phyloP scores from a whole-genome alignment of 2,797 vertebrate genomes.

The Mustela erminea region DNA sequence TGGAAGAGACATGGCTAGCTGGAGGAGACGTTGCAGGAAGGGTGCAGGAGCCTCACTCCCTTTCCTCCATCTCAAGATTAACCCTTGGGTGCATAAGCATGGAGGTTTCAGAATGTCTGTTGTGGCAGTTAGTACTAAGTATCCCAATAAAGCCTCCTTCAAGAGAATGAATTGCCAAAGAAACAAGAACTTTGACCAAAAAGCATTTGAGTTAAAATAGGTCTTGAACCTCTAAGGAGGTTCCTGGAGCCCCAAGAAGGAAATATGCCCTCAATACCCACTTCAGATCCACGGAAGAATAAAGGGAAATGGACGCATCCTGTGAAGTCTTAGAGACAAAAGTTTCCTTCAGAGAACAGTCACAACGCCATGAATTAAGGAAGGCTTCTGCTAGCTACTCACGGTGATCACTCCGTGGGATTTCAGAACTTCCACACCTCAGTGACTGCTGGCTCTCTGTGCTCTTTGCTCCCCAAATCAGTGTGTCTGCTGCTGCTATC shows the following conservation, averaged over 20 bases:
- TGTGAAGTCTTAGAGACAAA: not conserved
- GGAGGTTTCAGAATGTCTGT: slow-evolving; percentile 31
- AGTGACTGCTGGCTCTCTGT: not conserved
- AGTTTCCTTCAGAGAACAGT: not conserved
- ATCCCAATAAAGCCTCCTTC: not conserved
- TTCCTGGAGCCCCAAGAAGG: not conserved
- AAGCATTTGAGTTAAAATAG: not conserved
- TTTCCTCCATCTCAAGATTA: not conserved
- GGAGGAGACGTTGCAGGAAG: not conserved
- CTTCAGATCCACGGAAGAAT: not conserved
- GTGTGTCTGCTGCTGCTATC: not conserved
- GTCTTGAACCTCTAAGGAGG: not conserved
- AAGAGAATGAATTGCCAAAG: not conserved
- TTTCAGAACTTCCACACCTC: not conserved
- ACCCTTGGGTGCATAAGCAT: not conserved
- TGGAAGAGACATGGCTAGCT: not conserved
- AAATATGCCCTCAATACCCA: not conserved
- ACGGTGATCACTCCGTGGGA: fast-evolving
- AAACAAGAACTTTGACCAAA: not conserved
- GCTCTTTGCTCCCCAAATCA: not conserved
- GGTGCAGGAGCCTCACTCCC: not conserved
- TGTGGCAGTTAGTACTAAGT: slow-evolving; percentile 16
- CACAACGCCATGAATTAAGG: not conserved
- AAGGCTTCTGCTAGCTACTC: not conserved
- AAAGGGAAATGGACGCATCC: not conserved